These are phyloP conservation scores for Poeciliopsis gracilis DNA, from an alignment of 2,797 vertebrate species.

Conservation along the genomic window DNA sequence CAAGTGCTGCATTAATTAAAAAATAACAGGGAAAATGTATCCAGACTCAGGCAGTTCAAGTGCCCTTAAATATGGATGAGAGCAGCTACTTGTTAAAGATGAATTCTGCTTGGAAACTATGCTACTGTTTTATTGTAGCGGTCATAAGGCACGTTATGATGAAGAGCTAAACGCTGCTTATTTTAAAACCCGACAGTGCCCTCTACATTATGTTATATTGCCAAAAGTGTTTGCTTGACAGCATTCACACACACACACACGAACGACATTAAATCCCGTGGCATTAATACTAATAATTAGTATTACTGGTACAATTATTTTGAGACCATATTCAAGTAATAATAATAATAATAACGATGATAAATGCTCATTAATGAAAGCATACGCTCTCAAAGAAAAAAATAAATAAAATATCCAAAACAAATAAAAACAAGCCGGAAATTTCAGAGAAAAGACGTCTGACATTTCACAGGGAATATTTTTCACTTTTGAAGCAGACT, in stretches of 20 bases:
- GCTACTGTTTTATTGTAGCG: neutral
- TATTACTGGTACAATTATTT: no score
- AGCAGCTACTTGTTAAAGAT: neutral
- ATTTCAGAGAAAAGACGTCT: neutral
- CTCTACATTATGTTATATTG: neutral
- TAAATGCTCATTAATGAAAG: no score
- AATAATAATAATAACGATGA: no score
- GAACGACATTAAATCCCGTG: neutral
- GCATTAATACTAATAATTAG: no score
- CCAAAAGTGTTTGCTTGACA: neutral
- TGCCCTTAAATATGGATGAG: neutral
- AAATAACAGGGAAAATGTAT: slow-evolving; percentile 5
- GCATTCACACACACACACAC: no score
- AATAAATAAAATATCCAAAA: no score
- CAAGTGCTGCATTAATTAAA: slow-evolving; percentile 12
- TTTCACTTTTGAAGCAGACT: neutral
- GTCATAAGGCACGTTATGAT: neutral
- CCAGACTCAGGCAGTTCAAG: slow-evolving; percentile 11
- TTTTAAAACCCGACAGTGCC: neutral
- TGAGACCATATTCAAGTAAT: no score
- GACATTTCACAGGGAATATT: neutral
- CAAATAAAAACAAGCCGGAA: neutral
- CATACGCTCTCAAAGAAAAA: no score
- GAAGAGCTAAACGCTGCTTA: neutral
- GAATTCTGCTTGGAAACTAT: neutral